Conservation (phyloP, 1,140 invertebrate genomes). For the Chironomus tepperi region DNA sequence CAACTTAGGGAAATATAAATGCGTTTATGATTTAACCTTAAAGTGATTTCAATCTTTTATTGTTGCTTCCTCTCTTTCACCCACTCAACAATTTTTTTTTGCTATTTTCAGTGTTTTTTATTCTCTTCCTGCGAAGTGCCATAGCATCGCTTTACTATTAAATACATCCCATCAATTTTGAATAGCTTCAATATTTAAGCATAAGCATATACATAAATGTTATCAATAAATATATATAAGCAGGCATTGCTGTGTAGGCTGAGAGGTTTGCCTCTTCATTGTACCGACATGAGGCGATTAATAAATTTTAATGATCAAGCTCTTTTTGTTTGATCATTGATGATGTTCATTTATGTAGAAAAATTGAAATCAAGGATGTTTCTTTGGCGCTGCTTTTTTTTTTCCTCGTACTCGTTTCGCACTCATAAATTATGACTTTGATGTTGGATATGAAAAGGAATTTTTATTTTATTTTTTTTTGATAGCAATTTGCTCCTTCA, state of each 20-base stretch:
- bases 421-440: neutral
- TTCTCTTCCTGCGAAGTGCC: no score
- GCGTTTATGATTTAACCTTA: no score
- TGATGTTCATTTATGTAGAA: neutral
- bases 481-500: neutral
- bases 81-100: no score
- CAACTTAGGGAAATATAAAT: no score
- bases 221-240: neutral
- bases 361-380: neutral
- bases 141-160: neutral
- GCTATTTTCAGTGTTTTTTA: no score
- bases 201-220: neutral
- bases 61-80: no score
- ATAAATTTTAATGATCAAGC: conserved; percentile 6
- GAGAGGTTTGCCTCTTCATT: no score
- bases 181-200: neutral
- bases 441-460: neutral
- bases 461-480: neutral
- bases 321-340: neutral
- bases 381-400: neutral
- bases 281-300: neutral
- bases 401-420: neutral
- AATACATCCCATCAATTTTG: conserved; percentile 1
- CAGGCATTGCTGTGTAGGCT: neutral
- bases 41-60: no score